Percentiles rank a stretch among this genome's conserved stretches.
phyloP scores from a whole-genome alignment of 2,888 invertebrate genomes.

The Neoitamus cyanurus region DNA sequence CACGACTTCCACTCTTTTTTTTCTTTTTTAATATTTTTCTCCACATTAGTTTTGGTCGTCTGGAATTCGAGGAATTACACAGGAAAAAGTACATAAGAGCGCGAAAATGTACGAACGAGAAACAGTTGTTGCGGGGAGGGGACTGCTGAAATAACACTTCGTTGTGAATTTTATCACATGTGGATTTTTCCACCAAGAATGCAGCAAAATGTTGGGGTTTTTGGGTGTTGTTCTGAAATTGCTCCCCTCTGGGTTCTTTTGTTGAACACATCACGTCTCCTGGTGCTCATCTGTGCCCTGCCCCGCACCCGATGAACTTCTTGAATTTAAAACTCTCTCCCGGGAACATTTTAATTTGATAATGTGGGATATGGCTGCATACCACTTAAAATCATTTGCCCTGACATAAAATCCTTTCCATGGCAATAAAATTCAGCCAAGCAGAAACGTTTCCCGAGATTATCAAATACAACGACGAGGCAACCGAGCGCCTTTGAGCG shows the following conservation, averaged over 20 bases:
- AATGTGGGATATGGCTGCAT: conserved; percentile 29
- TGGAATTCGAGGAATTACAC: neutral
- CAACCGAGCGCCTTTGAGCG: neutral
- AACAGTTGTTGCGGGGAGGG: neutral
- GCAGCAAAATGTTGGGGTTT: neutral
- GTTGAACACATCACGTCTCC: neutral
- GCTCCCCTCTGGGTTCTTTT: neutral
- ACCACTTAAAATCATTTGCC: conserved; percentile 34
- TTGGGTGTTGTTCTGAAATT: neutral
- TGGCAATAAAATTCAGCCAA: conserved; percentile 12
- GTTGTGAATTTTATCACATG: neutral
- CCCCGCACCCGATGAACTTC: neutral
- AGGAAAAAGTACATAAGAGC: neutral
- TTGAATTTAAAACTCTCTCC: conserved; percentile 11
- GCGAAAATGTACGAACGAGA: neutral
- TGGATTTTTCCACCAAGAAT: neutral
- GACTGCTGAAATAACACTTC: neutral
- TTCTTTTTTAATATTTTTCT: neutral
- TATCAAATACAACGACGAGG: conserved; percentile 26
- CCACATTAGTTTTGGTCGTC: neutral
- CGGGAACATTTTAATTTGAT: conserved; percentile 34
- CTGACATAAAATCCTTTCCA: conserved; percentile 30
- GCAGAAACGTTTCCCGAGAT: conserved; percentile 22
- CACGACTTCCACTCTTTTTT: no score
- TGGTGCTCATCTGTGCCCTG: neutral